phyloP scores from a whole-genome alignment of 2,888 invertebrate genomes.

The Epistrophe grossulariae region DNA sequence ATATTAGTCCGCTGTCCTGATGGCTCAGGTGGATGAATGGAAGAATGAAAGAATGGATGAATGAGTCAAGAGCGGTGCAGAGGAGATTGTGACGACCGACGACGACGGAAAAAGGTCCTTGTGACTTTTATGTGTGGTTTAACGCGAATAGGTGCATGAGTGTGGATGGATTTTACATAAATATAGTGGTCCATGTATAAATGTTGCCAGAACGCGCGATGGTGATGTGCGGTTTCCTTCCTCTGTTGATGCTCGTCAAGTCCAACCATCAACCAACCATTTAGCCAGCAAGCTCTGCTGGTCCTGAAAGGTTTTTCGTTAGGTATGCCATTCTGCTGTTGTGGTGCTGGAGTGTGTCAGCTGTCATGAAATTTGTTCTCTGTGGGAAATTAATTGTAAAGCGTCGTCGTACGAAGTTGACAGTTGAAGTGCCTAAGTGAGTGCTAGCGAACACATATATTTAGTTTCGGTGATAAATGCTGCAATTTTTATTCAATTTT shows the following conservation, averaged over 20 bases:
- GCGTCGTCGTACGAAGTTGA: conserved; percentile 31
- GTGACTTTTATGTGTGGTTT: conserved; percentile 19
- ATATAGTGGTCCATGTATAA: conserved; percentile 16
- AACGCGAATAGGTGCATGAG: neutral
- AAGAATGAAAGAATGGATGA: neutral
- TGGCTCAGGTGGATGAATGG: conserved; percentile 1
- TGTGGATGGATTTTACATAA: conserved; percentile 7
- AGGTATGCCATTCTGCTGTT: neutral
- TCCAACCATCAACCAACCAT: neutral
- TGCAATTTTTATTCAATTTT: conserved; percentile 30
- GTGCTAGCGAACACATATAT: neutral
- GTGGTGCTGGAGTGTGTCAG: conserved; percentile 45
- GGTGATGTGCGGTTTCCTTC: conserved; percentile 42
- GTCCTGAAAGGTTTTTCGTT: conserved; percentile 1
- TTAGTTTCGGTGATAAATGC: conserved; percentile 22
- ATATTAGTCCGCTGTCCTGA: conserved; percentile 5
- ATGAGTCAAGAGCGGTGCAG: neutral
- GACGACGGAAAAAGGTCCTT: neutral
- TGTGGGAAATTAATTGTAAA: conserved; percentile 57
- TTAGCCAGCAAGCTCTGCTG: neutral
- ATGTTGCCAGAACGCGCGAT: neutral
- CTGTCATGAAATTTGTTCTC: conserved; percentile 61
- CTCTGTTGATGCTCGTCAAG: conserved; percentile 23
- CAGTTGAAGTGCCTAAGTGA: conserved; percentile 21
- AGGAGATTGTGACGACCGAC: neutral